Evolutionary conservation across 2,113 vertebrate genomes (phyloP).

Genomic region (Cinclus cinclus): DNA sequence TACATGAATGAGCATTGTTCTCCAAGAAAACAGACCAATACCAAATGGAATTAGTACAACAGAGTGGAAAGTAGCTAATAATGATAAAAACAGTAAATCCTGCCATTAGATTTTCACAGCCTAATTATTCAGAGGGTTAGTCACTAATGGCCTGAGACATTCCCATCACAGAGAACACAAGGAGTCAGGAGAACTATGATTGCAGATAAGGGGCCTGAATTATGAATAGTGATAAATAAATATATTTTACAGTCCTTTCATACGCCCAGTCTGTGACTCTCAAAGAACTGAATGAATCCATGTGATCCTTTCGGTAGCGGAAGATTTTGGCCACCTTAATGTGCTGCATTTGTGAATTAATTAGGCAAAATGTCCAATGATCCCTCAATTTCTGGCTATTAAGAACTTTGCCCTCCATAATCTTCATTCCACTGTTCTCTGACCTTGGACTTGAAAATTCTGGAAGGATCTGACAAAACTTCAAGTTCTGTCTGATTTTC

Average conservation of each 20-base stretch:
- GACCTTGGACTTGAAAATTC: not conserved
- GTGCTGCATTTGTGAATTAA: not conserved
- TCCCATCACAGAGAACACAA: not conserved
- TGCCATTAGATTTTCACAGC: conserved; percentile 1
- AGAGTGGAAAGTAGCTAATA: not conserved
- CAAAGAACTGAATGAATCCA: not conserved
- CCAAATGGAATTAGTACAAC: conserved; percentile 10
- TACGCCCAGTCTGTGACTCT: not conserved
- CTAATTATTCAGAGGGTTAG: conserved; percentile 50
- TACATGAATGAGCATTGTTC: not conserved
- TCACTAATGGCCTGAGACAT: conserved; percentile 61
- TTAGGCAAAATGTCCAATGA: not conserved
- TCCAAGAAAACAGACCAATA: conserved; percentile 2
- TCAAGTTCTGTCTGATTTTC: not conserved
- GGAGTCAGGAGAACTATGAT: not conserved
- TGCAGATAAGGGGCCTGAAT: conserved; percentile 22
- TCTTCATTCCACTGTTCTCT: not conserved
- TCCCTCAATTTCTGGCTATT: not conserved
- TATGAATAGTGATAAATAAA: not conserved
- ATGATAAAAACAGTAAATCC: conserved; percentile 29
- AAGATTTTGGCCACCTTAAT: not conserved
- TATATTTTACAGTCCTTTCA: not conserved
- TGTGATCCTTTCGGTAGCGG: not conserved
- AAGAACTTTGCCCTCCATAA: not conserved
- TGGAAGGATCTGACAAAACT: not conserved